phyloP scores from a whole-genome alignment of 2,797 vertebrate species.

The Argya squamiceps region DNA sequence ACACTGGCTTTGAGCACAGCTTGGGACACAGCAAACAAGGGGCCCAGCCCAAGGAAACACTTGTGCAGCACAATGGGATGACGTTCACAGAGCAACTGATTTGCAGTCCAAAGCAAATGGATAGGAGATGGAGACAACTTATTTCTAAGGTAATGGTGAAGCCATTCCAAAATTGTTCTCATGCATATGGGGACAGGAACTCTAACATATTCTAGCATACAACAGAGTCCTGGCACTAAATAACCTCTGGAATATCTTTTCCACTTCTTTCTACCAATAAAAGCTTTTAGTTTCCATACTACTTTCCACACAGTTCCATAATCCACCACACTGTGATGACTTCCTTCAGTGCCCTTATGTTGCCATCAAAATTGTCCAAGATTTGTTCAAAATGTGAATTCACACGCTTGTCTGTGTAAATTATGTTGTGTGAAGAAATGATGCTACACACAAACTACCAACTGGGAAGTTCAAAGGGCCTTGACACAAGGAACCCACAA shows the following conservation, averaged over 20 bases:
- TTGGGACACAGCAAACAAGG: not conserved
- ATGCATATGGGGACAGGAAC: not conserved
- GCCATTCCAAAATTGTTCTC: not conserved
- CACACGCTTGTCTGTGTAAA: not conserved
- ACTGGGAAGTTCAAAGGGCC: not conserved
- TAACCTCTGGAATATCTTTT: not conserved
- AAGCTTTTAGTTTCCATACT: not conserved
- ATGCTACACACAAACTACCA: not conserved
- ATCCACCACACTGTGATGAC: not conserved
- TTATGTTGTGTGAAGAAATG: accelerated
- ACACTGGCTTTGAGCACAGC: no score
- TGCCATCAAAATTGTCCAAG: not conserved
- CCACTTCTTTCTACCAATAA: not conserved
- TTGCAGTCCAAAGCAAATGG: not conserved
- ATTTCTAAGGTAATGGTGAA: not conserved
- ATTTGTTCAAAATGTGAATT: not conserved
- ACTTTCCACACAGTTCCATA: not conserved
- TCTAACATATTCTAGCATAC: not conserved
- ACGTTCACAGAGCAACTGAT: not conserved
- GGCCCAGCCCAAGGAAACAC: not conserved
- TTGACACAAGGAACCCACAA: not conserved
- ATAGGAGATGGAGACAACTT: not conserved
- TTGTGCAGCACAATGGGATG: not conserved
- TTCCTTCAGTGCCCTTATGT: not conserved
- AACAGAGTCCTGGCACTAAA: not conserved